Evolutionary conservation across 2,888 invertebrate genomes (phyloP).

Genomic region (Meghimatium bilineatum): DNA sequence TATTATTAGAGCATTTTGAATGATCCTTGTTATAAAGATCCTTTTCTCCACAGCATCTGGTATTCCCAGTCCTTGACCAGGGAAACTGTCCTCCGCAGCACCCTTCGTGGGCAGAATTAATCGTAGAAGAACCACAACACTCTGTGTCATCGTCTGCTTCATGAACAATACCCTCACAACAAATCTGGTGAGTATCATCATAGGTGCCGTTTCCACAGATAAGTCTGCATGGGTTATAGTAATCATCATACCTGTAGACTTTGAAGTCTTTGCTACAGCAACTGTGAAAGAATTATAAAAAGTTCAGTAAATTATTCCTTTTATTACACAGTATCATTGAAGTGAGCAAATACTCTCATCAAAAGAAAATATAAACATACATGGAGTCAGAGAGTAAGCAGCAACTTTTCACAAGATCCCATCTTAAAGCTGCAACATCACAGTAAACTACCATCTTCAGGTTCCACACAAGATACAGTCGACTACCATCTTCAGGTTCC

Average conservation of each 20-base stretch:
- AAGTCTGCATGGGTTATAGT: slow-evolving; percentile 9
- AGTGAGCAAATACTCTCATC: too few relatives aligned
- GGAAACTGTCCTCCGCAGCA: slow-evolving; percentile 31
- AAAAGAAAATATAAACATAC: too few relatives aligned
- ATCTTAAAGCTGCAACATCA: too few relatives aligned
- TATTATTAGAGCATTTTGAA: slow-evolving; percentile 1
- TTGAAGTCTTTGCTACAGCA: slow-evolving; percentile 18
- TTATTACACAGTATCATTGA: too few relatives aligned
- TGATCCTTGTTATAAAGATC: slow-evolving; percentile 10
- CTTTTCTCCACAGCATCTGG: slow-evolving; percentile 15
- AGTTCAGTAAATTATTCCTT: too few relatives aligned
- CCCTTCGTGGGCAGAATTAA: neutral
- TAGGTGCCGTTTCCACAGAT: neutral
- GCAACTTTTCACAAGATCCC: too few relatives aligned
- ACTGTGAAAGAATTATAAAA: neutral
- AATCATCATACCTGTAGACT: slow-evolving; percentile 29
- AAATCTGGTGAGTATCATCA: neutral
- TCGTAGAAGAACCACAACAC: slow-evolving; percentile 28
- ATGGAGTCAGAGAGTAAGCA: too few relatives aligned
- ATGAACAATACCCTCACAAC: slow-evolving; percentile 27
- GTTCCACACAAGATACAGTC: too few relatives aligned
- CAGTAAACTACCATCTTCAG: too few relatives aligned
- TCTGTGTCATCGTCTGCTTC: neutral
- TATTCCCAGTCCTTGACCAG: neutral
- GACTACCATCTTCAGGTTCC: too few relatives aligned